Conservation (phyloP, 2,797 vertebrate genomes). For the Cynodonichthys magdalenae region DNA sequence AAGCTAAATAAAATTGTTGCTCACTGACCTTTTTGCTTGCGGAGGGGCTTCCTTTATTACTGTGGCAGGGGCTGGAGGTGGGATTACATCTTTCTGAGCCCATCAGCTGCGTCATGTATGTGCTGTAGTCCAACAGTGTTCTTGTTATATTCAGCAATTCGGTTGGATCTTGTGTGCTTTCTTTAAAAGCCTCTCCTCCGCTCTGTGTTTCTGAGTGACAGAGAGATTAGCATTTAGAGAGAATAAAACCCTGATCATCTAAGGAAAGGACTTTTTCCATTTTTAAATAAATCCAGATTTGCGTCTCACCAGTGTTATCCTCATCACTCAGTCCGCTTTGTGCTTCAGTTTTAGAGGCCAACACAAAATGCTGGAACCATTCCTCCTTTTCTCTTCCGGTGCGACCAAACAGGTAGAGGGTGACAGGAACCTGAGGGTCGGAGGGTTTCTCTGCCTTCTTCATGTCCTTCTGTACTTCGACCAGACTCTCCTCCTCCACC, state of each 20-base stretch:
- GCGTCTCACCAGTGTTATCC: conserved; percentile 72
- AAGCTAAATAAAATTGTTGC: conserved; percentile 1
- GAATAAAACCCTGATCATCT: neutral
- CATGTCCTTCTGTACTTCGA: conserved; percentile 45
- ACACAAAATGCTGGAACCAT: conserved; percentile 86
- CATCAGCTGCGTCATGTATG: conserved; percentile 83
- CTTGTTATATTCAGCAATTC: conserved; percentile 73
- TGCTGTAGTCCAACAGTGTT: conserved; percentile 83
- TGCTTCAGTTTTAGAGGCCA: conserved; percentile 62
- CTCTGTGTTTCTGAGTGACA: conserved; percentile 48
- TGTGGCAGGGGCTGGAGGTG: conserved; percentile 68
- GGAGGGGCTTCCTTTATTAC: conserved; percentile 64
- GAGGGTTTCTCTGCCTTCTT: conserved; percentile 49
- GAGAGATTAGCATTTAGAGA: neutral
- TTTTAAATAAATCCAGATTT: too few relatives aligned
- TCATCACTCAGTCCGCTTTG: conserved; percentile 31
- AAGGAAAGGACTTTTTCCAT: neutral
- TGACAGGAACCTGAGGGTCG: conserved; percentile 49
- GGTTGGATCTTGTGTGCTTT: conserved; percentile 76
- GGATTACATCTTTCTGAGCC: conserved; percentile 52
- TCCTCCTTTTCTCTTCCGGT: conserved; percentile 90
- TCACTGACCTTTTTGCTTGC: conserved; percentile 61
- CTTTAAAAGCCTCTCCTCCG: conserved; percentile 63
- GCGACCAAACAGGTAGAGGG: conserved; percentile 86
- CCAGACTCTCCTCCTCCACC: conserved; percentile 44